Conservation (phyloP, 2,888 invertebrate genomes). For the Megalurothrips usitatus region DNA sequence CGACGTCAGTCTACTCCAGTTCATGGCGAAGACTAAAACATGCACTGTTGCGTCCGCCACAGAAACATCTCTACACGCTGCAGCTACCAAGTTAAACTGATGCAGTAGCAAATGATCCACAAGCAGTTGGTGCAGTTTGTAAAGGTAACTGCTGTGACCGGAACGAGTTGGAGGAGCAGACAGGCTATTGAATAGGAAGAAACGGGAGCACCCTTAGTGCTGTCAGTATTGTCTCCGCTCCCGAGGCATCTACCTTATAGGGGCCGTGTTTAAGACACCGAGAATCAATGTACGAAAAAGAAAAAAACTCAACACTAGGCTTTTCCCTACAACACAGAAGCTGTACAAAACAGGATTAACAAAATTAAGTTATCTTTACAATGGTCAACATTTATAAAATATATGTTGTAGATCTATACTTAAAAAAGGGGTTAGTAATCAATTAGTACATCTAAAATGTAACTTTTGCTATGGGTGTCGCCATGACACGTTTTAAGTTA, state of each 20-base stretch:
- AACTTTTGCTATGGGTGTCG: neutral
- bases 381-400: conserved; percentile 27
- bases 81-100: too few relatives aligned
- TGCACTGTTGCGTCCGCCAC: too few relatives aligned
- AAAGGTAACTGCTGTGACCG: neutral
- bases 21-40: too few relatives aligned
- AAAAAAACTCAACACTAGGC: neutral
- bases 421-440: conserved; percentile 18
- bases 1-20: too few relatives aligned
- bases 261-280: conserved; percentile 15
- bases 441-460: conserved; percentile 16
- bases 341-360: conserved; percentile 26
- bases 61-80: too few relatives aligned
- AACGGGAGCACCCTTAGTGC: neutral
- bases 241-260: neutral
- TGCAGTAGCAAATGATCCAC: too few relatives aligned
- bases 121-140: neutral
- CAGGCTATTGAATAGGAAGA: neutral
- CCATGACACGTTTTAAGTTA: neutral
- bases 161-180: neutral
- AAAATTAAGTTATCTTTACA: conserved; percentile 25
- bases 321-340: conserved; percentile 12
- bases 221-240: conserved; percentile 22
- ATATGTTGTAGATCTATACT: conserved; percentile 23
- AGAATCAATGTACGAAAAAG: neutral